Base-by-base conservation (phyloP, 2,797 vertebrate species). In the Sebastes trivittatus region DNA sequence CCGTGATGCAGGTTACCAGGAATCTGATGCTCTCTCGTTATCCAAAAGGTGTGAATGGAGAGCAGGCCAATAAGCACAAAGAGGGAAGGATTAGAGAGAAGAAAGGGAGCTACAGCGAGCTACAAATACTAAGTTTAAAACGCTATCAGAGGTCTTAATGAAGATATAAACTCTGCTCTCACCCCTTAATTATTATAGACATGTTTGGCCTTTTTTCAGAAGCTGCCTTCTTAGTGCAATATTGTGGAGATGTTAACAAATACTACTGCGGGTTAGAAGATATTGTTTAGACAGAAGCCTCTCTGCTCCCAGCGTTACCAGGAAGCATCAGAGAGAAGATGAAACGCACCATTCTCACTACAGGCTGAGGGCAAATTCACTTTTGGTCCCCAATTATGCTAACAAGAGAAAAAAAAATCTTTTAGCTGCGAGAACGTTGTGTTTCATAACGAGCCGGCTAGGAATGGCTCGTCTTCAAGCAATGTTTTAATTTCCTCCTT, bases 1-100 rank as follows among this genome's bases (percentile, higher is more conserved):
- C 94, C 94, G 91, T 95, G 95, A 97, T 96, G 96, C 96, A 95
- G 93, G 95, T 96, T 96, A 94, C 93, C 91, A 86, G 87, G 93
- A 96, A 95, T 96, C 95, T 95, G 92, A 95, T 95, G 91, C 91
- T 83, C 88, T 95, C 93, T 95, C 86, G 92, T 94, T 97, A 95
- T 95, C 95, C 92, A 49, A 91, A 92, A 93, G 92, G 95, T 89
- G 86, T 81, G 78, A 95, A 96, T 92, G 89, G 93, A 92, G 94
- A 93, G 87, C 88, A 93, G 92, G 91, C 94, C 93, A 92, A 88
- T 86, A 27, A 93, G 79, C 80, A 84, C 64, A 72, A 67, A 81
- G 62, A 73, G 84, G 85, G 58, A 76, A 22, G 77, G 60, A 85
- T 9, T 25, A 42, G 49, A 74, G 32, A 46, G 42, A 62, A 69